A percentile compares a stretch with the other conserved stretches of the same genome.
These are phyloP conservation scores for Strongylocentrotus purpuratus DNA, from an alignment of 35 echinoderm and acorn worm species.

Conservation along the genomic window DNA sequence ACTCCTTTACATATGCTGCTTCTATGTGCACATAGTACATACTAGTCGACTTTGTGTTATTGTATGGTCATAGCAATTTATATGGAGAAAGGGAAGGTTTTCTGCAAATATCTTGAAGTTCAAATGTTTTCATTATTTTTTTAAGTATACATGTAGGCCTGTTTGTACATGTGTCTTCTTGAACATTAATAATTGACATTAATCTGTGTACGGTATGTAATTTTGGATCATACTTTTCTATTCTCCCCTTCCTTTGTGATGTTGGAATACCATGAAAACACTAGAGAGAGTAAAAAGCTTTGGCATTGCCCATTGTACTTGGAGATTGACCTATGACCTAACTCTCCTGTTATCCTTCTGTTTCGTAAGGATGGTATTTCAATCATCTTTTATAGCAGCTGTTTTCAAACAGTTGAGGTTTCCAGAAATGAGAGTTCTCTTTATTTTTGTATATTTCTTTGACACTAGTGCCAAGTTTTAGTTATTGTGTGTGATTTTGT, in stretches of 20 bases:
- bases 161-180: no score
- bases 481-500: background rate
- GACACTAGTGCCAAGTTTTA: background rate
- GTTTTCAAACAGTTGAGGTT: background rate
- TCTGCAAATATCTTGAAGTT: background rate
- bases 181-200: no score
- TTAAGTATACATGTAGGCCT: no score
- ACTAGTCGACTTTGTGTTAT: background rate
- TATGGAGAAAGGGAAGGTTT: background rate
- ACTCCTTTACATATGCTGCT: background rate
- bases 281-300: background rate
- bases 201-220: no score
- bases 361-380: background rate
- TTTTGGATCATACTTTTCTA: background rate
- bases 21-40: background rate
- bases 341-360: background rate
- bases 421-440: background rate
- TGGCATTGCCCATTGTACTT: background rate
- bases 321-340: background rate
- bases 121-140: background rate
- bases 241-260: background rate
- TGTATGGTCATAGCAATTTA: background rate
- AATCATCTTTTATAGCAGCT: slow-evolving; percentile 2
- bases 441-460: no score
- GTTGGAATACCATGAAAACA: background rate